Conservation (phyloP, 1,140 invertebrate genomes). For the Heterodera schachtii region DNA sequence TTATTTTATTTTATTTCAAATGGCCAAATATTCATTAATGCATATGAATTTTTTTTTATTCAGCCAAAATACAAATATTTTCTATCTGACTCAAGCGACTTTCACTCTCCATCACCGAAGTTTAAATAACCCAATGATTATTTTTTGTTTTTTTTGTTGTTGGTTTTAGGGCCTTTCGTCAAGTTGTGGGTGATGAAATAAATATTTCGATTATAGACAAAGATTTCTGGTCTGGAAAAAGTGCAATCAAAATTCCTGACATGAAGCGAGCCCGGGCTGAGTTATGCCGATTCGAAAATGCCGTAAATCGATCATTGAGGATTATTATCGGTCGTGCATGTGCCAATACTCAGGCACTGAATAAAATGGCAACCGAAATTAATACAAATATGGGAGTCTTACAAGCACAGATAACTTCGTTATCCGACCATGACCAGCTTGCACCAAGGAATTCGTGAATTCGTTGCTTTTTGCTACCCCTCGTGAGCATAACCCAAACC, state of each 20-base stretch:
- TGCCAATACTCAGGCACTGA: neutral
- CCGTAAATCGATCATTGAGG: neutral
- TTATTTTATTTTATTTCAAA: too few relatives aligned
- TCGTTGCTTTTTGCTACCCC: neutral
- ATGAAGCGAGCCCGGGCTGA: neutral
- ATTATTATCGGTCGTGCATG: neutral
- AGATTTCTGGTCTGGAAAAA: constrained; percentile 12
- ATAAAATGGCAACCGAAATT: constrained; percentile 5
- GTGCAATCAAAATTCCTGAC: neutral
- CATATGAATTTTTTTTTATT: too few relatives aligned
- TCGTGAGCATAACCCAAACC: neutral
- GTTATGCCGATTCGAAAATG: neutral
- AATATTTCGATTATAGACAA: constrained; percentile 7
- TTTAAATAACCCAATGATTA: too few relatives aligned
- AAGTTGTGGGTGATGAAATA: neutral
- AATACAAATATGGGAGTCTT: neutral
- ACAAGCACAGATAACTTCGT: neutral
- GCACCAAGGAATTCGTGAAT: too few relatives aligned
- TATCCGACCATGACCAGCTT: neutral
- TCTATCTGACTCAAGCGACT: too few relatives aligned
- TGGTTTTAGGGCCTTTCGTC: neutral
- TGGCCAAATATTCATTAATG: too few relatives aligned
- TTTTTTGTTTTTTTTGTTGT: too few relatives aligned
- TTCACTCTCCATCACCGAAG: too few relatives aligned
- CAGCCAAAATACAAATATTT: too few relatives aligned